Percentiles rank a stretch among this genome's conserved stretches.
phyloP scores from a whole-genome alignment of 2,797 vertebrate species.

The Oreochromis grahami region DNA sequence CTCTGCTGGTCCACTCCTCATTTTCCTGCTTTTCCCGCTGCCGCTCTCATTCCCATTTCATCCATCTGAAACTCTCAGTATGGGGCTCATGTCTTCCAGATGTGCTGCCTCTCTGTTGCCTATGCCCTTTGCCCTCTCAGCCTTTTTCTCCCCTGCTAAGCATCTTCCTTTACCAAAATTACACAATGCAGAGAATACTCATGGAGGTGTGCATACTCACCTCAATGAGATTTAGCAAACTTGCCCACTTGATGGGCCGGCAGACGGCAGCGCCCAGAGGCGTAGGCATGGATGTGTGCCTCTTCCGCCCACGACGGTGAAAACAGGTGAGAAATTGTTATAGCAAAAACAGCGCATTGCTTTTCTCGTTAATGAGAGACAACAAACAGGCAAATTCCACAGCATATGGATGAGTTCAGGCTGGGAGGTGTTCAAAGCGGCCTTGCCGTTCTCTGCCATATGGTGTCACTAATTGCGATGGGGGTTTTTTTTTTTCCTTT shows the following conservation, averaged over 20 bases:
- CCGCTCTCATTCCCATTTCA: constrained; percentile 13
- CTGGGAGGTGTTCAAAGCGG: constrained; percentile 76
- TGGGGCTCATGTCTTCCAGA: constrained; percentile 32
- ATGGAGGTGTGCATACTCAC: constrained; percentile 35
- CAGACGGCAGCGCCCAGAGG: constrained; percentile 38
- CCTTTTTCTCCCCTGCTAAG: background rate
- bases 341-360: constrained; percentile 27
- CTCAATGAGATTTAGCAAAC: constrained; percentile 8
- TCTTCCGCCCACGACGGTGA: constrained; percentile 25
- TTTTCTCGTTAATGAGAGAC: constrained; percentile 70
- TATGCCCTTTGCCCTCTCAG: background rate
- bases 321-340: constrained; percentile 57
- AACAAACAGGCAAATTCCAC: constrained; percentile 74
- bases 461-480: constrained; percentile 80
- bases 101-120: constrained; percentile 11
- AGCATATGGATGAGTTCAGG: constrained; percentile 78
- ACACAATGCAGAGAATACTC: constrained; percentile 8
- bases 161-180: constrained; percentile 4
- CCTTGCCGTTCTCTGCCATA: constrained; percentile 73
- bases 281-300: constrained; percentile 16
- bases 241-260: background rate
- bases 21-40: constrained; percentile 29
- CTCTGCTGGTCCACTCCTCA: constrained; percentile 9
- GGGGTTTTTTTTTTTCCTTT: constrained; percentile 40
- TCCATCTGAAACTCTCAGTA: constrained; percentile 3